Evolutionary conservation across 30 jellyfish, hydroid and myxozoan species (phyloP), one percentile per base, ranked within the genome.

Genomic region (Sanderia malayensis): DNA sequence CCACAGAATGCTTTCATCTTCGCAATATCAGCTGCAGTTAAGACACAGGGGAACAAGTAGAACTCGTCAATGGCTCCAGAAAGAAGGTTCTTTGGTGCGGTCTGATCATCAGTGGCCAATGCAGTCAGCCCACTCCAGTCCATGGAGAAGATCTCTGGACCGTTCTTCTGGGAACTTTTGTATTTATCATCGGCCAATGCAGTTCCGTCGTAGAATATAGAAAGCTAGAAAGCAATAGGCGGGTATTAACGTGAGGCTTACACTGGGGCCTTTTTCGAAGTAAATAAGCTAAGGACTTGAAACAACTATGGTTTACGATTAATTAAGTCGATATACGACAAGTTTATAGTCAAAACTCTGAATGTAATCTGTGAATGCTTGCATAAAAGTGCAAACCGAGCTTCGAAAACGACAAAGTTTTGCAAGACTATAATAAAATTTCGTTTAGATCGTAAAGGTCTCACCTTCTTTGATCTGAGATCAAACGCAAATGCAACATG

Each of bases 61-160:
- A 90, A 73, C 45, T 90, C 97, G 46, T 90, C 97, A 24, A 90
- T 70, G 21, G 67, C 31, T 18, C 97, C 97, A 25, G 64, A 24
- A n/a, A 76, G 46, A 34, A 33, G 94, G 44, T 79, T 67, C 15
- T 59, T 76, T 2, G 77, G 81, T 0, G 79, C 8, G 31, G 25
- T 46, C 25, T 32, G 71, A 22, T 79, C 79, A 61, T 82, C 95
- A 58, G 70, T 67, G 29, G 95, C 97, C 75, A 90, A 69, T 2
- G 91, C 97, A 67, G 70, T 84, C 20, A 66, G 37, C 15, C 97
- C 97, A 57, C 62, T 72, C 97, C 97, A 90, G 31, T 90, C 95
- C 86, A 82, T 81, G 18, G 95, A 81, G 67, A 90, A 78, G 58
- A 82, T 46, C 24, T 82, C 63, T 32, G 84, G 77, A 17, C 88